Conservation (phyloP, 2,888 invertebrate genomes). For the Ypsolopha scabrella region DNA sequence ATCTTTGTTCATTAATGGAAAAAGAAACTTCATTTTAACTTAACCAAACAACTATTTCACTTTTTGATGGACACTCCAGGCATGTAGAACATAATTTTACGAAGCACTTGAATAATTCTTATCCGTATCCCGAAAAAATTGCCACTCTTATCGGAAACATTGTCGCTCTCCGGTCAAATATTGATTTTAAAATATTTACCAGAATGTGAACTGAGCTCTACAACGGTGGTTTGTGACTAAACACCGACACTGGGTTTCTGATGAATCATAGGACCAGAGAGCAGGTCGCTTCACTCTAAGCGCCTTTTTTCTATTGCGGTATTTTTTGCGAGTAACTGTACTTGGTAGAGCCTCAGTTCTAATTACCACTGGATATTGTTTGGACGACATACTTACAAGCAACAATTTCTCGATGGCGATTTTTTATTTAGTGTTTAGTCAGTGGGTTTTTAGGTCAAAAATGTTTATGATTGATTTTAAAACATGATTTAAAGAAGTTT, state of each 20-base stretch:
- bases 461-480: too few species aligned
- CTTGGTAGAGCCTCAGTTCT: constrained; percentile 23
- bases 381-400: too few species aligned
- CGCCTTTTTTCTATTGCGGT: constrained; percentile 47
- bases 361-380: constrained; percentile 23
- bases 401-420: too few species aligned
- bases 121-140: neutral
- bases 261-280: constrained; percentile 49
- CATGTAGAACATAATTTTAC: too few species aligned
- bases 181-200: constrained; percentile 46
- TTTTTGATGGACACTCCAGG: too few species aligned
- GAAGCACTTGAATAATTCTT: too few species aligned
- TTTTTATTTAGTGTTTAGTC: too few species aligned
- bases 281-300: constrained; percentile 46
- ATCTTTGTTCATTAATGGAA: constrained; percentile 22
- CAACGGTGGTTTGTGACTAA: constrained; percentile 39
- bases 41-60: neutral
- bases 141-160: constrained; percentile 15
- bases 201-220: constrained; percentile 34
- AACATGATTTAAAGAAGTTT: too few species aligned
- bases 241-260: constrained; percentile 18
- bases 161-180: constrained; percentile 34
- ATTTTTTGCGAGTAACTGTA: constrained; percentile 49
- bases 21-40: constrained; percentile 30
- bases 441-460: too few species aligned